Conservation (phyloP, 2,888 invertebrate genomes). For the Limnephilus rhombicus region DNA sequence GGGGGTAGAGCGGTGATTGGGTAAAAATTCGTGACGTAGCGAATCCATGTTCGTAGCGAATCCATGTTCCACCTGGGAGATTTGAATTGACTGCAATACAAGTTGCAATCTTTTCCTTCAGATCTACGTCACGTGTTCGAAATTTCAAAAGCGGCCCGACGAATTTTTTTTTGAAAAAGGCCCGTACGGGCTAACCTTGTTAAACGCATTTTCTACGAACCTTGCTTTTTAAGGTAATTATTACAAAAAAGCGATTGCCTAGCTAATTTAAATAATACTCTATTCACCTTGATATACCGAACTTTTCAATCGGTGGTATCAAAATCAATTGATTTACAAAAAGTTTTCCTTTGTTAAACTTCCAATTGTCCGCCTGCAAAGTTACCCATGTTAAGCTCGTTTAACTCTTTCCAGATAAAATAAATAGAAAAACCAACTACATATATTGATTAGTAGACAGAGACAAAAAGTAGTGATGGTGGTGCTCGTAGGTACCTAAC, state of each 20-base stretch:
- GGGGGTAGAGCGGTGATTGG: too few relatives aligned
- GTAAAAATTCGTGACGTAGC: too few relatives aligned
- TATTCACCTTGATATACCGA: neutral
- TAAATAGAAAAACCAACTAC: neutral
- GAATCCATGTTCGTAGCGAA: too few relatives aligned
- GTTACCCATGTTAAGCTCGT: neutral
- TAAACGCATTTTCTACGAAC: too few relatives aligned
- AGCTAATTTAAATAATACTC: neutral
- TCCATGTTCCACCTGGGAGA: too few relatives aligned
- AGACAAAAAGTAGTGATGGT: neutral
- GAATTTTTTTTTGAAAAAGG: too few relatives aligned
- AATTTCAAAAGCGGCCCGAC: too few relatives aligned
- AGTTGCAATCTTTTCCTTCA: too few relatives aligned
- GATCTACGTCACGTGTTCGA: too few relatives aligned
- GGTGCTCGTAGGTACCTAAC: neutral
- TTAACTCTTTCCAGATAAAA: neutral
- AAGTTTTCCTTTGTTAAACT: neutral
- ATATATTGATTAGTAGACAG: neutral
- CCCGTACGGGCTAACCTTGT: too few relatives aligned
- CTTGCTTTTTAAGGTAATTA: neutral
- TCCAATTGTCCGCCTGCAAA: neutral
- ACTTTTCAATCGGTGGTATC: neutral
- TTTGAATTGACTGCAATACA: too few relatives aligned
- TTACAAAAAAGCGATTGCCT: neutral
- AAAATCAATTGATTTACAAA: neutral